Conservation (phyloP, 2,888 invertebrate species). For the Sussaba pulchella region DNA sequence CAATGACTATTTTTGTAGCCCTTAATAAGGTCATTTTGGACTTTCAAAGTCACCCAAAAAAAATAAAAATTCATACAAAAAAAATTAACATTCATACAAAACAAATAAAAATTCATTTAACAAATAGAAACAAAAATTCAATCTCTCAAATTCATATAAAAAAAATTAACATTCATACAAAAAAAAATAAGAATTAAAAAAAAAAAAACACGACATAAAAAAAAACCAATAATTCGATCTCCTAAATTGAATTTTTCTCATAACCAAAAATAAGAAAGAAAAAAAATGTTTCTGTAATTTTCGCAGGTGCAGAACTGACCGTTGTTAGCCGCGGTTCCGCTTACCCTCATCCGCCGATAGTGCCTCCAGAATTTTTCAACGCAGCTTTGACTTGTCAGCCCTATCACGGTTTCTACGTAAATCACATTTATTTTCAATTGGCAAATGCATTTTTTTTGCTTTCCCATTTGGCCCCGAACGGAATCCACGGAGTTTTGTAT, state of each 20-base stretch:
- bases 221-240: too few species aligned
- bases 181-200: too few species aligned
- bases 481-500: constrained; percentile 91
- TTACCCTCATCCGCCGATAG: constrained; percentile 81
- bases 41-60: too few species aligned
- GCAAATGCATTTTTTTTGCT: constrained; percentile 93
- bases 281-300: constrained; percentile 52
- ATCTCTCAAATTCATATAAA: too few species aligned
- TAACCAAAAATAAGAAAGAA: not conserved
- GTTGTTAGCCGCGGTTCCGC: constrained; percentile 78
- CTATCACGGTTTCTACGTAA: constrained; percentile 86
- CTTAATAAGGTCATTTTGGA: too few species aligned
- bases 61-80: too few species aligned
- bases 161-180: too few species aligned
- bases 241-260: not conserved
- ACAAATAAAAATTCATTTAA: too few species aligned
- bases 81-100: too few species aligned
- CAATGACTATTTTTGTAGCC: too few species aligned
- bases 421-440: constrained; percentile 94
- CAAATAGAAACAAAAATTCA: too few species aligned
- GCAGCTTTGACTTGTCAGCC: constrained; percentile 83
- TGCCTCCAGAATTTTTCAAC: constrained; percentile 82
- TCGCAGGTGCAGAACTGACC: constrained; percentile 77
- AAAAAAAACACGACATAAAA: too few species aligned
- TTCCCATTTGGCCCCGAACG: constrained; percentile 93